A percentile compares a stretch with the other conserved stretches of the same genome.
Conservation (phyloP, 2,113 vertebrate species). For the Thamnophis sirtalis region DNA sequence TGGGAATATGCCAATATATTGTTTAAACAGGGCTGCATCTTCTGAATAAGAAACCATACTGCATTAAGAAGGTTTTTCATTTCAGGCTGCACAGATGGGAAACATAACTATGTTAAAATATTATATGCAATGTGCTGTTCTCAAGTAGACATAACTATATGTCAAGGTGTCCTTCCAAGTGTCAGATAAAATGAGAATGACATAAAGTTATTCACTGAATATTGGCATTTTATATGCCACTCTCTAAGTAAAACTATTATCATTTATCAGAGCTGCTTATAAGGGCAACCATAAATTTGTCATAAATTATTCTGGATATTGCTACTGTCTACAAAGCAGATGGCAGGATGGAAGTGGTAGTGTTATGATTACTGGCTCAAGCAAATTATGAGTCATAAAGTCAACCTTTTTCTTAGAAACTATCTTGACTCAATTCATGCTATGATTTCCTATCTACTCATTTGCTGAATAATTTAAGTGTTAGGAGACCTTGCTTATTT, state of each 20-base stretch:
- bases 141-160: background rate
- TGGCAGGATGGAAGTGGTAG: conserved; percentile 2
- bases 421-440: background rate
- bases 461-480: conserved; percentile 23
- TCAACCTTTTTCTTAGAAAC: conserved; percentile 29
- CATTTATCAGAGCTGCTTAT: background rate
- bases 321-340: background rate
- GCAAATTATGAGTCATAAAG: background rate
- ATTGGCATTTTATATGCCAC: conserved; percentile 14
- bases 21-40: background rate
- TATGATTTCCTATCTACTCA: conserved; percentile 2
- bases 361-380: background rate
- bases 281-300: conserved; percentile 19
- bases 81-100: background rate
- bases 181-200: conserved; percentile 13
- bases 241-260: background rate
- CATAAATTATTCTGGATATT: conserved; percentile 21
- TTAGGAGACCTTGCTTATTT: background rate
- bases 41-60: background rate
- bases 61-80: background rate
- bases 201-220: background rate
- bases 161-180: background rate
- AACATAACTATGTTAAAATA: background rate
- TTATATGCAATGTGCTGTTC: background rate
- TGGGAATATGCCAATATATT: background rate